Evolutionary conservation across 2,888 invertebrate genomes (phyloP).

Genomic region (Acleris sparsana): DNA sequence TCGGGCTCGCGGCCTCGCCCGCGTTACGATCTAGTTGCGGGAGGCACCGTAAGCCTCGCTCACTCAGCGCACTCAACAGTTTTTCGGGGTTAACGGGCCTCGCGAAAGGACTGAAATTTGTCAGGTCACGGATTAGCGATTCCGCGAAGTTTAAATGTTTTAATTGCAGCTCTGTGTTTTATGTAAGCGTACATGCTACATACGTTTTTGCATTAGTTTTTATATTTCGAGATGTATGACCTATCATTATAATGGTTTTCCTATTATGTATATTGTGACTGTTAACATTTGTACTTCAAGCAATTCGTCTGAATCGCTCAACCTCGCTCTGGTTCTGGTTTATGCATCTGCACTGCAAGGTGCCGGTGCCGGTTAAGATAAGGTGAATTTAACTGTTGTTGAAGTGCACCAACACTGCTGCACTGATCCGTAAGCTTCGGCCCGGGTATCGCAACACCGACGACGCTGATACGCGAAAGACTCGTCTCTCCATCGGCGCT

Average conservation of each 20-base stretch:
- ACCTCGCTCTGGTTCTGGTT: conserved; percentile 33
- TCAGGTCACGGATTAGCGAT: conserved; percentile 35
- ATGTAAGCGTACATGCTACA: conserved; percentile 1
- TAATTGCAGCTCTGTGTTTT: conserved; percentile 11
- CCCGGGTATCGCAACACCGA: conserved; percentile 29
- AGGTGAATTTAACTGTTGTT: conserved; percentile 27
- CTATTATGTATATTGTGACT: no score
- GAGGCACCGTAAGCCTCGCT: conserved; percentile 40
- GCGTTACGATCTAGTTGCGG: conserved; percentile 44
- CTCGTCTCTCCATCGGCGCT: conserved; percentile 52
- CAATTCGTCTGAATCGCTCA: conserved; percentile 14
- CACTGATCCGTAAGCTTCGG: conserved; percentile 14
- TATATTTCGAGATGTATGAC: no score
- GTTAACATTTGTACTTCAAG: background rate
- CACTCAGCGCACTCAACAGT: conserved; percentile 32
- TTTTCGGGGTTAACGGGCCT: conserved; percentile 38
- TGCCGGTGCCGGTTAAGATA: conserved; percentile 21
- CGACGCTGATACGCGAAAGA: conserved; percentile 42
- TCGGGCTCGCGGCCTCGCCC: conserved; percentile 41
- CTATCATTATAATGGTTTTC: no score
- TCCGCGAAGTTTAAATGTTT: conserved; percentile 27
- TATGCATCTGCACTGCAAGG: conserved; percentile 19
- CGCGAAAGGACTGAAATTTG: conserved; percentile 35
- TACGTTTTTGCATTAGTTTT: no score
- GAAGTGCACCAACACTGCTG: conserved; percentile 24